These are phyloP conservation scores for Calcarius lapponicus DNA, from an alignment of 2,797 vertebrate genomes.

Conservation along the genomic window DNA sequence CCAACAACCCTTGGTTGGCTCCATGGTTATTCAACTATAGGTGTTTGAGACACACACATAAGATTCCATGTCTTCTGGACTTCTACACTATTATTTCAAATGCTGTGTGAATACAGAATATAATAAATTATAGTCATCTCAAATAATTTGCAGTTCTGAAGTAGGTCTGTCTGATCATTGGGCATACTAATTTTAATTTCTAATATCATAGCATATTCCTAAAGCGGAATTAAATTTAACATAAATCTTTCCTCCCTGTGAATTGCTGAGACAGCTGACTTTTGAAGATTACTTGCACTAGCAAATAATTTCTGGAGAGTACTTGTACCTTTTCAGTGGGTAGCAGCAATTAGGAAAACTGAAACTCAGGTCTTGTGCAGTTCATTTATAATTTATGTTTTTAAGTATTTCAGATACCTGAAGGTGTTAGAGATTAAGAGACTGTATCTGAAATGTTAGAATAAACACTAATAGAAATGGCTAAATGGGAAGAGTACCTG, in stretches of 20 bases:
- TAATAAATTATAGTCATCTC: background rate
- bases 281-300: background rate
- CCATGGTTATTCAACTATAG: background rate
- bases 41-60: background rate
- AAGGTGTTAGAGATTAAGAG: background rate
- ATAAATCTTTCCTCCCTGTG: background rate
- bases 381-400: background rate
- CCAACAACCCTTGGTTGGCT: background rate
- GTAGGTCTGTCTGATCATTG: background rate
- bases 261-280: background rate
- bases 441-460: background rate
- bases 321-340: background rate
- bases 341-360: background rate
- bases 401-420: background rate
- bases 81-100: background rate
- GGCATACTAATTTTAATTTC: background rate
- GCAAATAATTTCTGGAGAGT: background rate
- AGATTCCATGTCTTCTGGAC: background rate
- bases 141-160: background rate
- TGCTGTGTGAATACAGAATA: background rate
- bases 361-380: background rate
- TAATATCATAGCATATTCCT: background rate
- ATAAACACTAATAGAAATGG: background rate
- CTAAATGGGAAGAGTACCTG: background rate
- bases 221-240: background rate